These are phyloP conservation scores for Cenopis cana DNA, from an alignment of 2,888 invertebrate genomes.

Conservation along the genomic window DNA sequence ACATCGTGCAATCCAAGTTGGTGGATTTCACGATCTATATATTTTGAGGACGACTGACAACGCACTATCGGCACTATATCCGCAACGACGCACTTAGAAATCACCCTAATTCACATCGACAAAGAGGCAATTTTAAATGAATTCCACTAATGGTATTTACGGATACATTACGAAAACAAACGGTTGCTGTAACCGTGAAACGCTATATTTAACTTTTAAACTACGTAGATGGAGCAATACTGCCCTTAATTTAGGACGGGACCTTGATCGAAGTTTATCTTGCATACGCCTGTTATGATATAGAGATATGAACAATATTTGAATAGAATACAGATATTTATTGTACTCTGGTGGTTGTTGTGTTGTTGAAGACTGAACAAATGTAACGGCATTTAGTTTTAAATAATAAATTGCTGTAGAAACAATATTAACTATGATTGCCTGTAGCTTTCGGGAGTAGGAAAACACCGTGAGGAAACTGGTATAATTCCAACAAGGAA, in stretches of 20 bases:
- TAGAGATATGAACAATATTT: neutral
- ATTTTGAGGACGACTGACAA: too few relatives aligned
- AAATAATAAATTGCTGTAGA: neutral
- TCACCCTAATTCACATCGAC: too few relatives aligned
- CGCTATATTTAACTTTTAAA: conserved; percentile 26
- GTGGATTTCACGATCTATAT: too few relatives aligned
- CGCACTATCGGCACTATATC: too few relatives aligned
- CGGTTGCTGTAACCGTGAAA: conserved; percentile 10
- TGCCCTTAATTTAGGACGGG: conserved; percentile 25
- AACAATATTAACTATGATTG: neutral
- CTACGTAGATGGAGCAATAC: conserved; percentile 15
- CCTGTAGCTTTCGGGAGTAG: too few relatives aligned
- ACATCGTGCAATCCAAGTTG: too few relatives aligned
- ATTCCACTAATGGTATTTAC: too few relatives aligned
- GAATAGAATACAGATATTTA: neutral
- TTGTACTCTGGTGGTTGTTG: neutral
- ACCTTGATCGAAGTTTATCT: conserved; percentile 12
- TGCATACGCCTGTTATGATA: neutral
- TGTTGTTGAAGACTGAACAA: neutral
- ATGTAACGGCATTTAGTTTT: neutral
- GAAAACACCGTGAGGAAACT: too few relatives aligned
- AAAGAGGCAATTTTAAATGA: too few relatives aligned
- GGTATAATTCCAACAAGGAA: too few relatives aligned
- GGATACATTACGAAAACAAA: conserved; percentile 5
- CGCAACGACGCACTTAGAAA: too few relatives aligned